Evolutionary conservation across 2,797 vertebrate genomes (phyloP).

Genomic region (Tragopan temminckii): DNA sequence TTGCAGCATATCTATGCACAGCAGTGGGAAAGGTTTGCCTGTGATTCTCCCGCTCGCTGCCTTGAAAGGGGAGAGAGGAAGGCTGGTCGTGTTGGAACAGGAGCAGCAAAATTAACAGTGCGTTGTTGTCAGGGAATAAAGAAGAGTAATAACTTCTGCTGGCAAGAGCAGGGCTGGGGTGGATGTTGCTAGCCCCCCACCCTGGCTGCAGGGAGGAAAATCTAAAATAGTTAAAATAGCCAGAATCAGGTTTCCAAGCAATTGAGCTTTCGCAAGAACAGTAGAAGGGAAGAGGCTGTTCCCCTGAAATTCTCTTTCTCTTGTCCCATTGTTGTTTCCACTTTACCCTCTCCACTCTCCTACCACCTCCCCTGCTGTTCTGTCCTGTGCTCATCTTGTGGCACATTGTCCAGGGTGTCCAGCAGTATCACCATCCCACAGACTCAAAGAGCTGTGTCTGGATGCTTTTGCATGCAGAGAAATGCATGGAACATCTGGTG

Average conservation of each 20-base stretch:
- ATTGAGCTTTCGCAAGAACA: background rate
- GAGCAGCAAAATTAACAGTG: conserved; percentile 57
- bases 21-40: conserved; percentile 44
- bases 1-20: background rate
- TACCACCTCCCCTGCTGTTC: background rate
- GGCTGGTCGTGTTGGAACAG: conserved; percentile 69
- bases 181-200: conserved; percentile 68
- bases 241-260: conserved; percentile 36
- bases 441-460: background rate
- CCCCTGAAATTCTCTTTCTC: background rate
- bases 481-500: background rate
- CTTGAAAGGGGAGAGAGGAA: conserved; percentile 47
- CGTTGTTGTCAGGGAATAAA: conserved; percentile 64
- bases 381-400: background rate
- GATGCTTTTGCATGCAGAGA: background rate
- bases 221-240: conserved; percentile 64
- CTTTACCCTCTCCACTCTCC: background rate
- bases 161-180: conserved; percentile 37
- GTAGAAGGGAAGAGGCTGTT: background rate
- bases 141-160: conserved; percentile 56
- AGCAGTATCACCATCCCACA: background rate
- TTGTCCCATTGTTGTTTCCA: background rate
- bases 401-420: accelerated
- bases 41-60: conserved; percentile 13
- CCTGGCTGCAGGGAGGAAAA: conserved; percentile 59